These are phyloP conservation scores for Vidua chalybeata DNA, from an alignment of 2,113 vertebrate species.

Conservation along the genomic window DNA sequence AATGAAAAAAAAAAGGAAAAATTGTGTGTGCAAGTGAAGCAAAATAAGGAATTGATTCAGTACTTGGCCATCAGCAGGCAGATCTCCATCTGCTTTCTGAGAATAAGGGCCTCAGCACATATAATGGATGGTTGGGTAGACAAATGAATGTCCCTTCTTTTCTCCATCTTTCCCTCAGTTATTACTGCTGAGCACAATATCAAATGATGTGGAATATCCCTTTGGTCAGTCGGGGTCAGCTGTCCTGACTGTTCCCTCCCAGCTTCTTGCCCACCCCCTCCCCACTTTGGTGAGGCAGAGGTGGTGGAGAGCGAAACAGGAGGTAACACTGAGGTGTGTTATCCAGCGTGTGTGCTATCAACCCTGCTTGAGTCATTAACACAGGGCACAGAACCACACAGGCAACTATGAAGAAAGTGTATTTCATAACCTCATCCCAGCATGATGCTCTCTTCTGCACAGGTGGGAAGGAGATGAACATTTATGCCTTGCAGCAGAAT, in stretches of 20 bases:
- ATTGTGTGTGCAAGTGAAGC: not conserved
- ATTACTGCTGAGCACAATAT: not conserved
- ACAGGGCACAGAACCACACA: not conserved
- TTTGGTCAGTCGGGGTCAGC: not conserved
- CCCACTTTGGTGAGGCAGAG: not conserved
- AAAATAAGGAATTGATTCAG: not conserved
- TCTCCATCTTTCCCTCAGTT: not conserved
- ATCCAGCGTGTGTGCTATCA: not conserved
- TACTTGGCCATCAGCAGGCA: not conserved
- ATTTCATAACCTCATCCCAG: not conserved
- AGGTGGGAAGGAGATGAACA: not conserved
- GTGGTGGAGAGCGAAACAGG: not conserved
- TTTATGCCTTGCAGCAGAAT: not conserved
- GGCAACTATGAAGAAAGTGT: not conserved
- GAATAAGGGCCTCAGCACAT: not conserved
- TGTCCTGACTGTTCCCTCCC: not conserved
- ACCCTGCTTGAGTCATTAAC: fast-evolving
- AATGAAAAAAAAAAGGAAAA: not conserved
- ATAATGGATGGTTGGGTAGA: not conserved
- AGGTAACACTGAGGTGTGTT: not conserved
- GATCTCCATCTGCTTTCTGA: not conserved
- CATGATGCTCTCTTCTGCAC: not conserved
- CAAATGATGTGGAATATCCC: too few relatives aligned
- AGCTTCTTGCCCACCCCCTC: fast-evolving
- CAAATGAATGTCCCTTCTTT: not conserved